Base-by-base conservation (phyloP, 2,797 vertebrate species). In the Oreonectes daqikongensis region DNA sequence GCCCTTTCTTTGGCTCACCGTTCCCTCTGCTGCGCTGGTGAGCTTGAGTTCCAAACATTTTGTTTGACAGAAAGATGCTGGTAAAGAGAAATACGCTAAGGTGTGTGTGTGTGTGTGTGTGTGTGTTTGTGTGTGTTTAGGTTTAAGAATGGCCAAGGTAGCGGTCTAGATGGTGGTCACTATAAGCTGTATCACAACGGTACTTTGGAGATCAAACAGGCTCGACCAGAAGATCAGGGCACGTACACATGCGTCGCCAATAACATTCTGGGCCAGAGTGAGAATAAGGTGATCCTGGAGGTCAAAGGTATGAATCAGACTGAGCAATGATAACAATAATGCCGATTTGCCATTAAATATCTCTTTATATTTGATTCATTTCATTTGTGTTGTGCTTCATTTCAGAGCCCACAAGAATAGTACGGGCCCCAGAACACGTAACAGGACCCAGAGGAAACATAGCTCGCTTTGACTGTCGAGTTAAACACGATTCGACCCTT, bases 91-190 rank as follows among this genome's bases (percentile, higher is more conserved):
- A 2, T 44, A 53, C n/a, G 40, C 15, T 26, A 15, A 7, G 4
- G 26, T 26, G 42, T 28, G 0, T 8, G 4, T 52, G 26, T 24
- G 15, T 35, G 40, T 24, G 50, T 40, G 0, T 12, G 2, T 50
- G 22, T 22, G 18, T 30, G 28, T 30, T 2, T 75, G 11, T 59
- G 26, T 66, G 44, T 69, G 24, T 72, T 52, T 79, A 99, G 98
- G 98, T 99, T 99, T 92, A 99, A 98, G 92, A 98, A 99, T 0
- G 98, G 97, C 61, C 95, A 96, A 79, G 97, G 97, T 74, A 98
- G 96, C 64, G 96, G 93, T 17, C 89, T 99, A 86, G 95, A 98
- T 1, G 97, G 96, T 0, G 96, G 95, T 7, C 96, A 97, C 69
- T 99, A 99, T 91, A 93, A 91, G 0, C 91, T 92, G 0, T 91